Percentiles rank a stretch among this genome's conserved stretches.
Evolutionary conservation across 2,797 vertebrate genomes (phyloP).

Genomic region (Falco novaeseelandiae): DNA sequence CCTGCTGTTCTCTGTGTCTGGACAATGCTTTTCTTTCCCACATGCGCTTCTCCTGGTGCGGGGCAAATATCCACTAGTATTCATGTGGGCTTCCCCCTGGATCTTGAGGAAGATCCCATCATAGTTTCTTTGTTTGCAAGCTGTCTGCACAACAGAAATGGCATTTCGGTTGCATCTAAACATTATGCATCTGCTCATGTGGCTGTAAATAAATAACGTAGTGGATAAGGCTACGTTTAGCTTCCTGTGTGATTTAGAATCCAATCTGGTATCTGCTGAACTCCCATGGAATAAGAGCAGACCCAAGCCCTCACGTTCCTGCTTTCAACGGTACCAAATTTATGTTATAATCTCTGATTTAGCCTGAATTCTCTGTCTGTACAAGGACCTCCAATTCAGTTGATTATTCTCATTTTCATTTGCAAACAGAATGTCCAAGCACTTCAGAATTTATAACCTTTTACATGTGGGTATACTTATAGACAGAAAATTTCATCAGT

Average conservation of each 20-base stretch:
- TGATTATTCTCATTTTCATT: not conserved
- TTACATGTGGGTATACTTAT: not conserved
- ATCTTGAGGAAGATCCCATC: not conserved
- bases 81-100: not conserved
- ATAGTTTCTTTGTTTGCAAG: constrained; percentile 40
- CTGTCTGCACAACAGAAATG: constrained; percentile 45
- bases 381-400: not conserved
- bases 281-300: not conserved
- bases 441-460: not conserved
- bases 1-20: not conserved
- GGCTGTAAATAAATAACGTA: constrained; percentile 46
- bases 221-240: not conserved
- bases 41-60: rapidly evolving
- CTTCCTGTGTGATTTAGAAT: constrained; percentile 25
- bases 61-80: not conserved
- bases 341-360: not conserved
- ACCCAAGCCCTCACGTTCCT: not conserved
- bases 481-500: not conserved
- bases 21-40: not conserved
- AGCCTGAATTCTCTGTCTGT: not conserved
- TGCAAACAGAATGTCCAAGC: not conserved
- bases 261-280: constrained; percentile 33
- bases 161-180: constrained; percentile 46
- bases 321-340: not conserved
- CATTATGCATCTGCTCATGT: constrained; percentile 43